Conservation (phyloP, 2,113 vertebrate species). For the Regulus satrapa region DNA sequence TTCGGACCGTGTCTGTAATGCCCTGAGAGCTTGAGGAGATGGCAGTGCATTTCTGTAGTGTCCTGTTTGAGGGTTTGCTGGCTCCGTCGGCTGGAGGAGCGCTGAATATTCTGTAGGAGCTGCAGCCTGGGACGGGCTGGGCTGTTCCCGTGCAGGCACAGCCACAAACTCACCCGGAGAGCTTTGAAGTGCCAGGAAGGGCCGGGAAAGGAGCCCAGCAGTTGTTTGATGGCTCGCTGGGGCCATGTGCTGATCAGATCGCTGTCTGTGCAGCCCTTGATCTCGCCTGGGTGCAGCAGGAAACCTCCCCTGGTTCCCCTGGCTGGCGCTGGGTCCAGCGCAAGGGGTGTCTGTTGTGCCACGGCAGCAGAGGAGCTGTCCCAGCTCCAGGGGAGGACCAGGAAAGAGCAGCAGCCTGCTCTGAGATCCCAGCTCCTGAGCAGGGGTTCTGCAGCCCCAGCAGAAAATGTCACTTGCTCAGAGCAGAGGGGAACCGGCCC, state of each 20-base stretch:
- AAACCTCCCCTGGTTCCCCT: too few species aligned
- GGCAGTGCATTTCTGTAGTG: accelerated
- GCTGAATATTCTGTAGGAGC: not conserved
- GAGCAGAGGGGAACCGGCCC: not conserved
- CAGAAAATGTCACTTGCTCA: not conserved
- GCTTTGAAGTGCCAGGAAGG: not conserved
- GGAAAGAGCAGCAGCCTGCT: accelerated
- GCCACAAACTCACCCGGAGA: not conserved
- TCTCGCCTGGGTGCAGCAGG: not conserved
- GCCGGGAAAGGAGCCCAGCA: not conserved
- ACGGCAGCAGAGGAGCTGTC: accelerated
- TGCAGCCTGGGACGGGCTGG: not conserved
- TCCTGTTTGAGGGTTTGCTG: not conserved
- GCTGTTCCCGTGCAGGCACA: not conserved
- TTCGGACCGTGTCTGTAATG: not conserved
- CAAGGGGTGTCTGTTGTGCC: not conserved
- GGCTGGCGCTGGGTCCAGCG: not conserved
- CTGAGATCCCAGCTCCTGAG: accelerated
- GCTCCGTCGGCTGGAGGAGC: accelerated
- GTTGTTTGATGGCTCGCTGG: not conserved
- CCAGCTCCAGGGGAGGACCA: accelerated
- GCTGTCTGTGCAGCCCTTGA: not conserved
- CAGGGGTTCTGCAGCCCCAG: not conserved
- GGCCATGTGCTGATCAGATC: not conserved
- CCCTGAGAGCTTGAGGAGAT: not conserved